These are phyloP conservation scores for Anguilla rostrata DNA, from an alignment of 2,113 vertebrate genomes.

Conservation along the genomic window DNA sequence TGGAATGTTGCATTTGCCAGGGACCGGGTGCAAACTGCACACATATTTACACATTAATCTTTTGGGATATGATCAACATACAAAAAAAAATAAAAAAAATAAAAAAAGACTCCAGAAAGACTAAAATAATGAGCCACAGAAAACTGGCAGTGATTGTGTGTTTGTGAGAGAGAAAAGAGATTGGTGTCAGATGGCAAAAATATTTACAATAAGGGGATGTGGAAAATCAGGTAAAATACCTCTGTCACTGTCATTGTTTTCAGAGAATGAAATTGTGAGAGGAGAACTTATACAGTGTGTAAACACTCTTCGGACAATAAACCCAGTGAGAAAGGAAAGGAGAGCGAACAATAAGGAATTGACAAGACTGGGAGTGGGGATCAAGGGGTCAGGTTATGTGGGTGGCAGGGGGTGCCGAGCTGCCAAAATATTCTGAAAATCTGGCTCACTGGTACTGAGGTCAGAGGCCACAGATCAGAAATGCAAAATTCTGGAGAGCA, in stretches of 20 bases:
- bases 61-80: constrained; percentile 24
- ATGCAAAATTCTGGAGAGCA: constrained; percentile 62
- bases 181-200: neutral
- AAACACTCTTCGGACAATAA: constrained; percentile 30
- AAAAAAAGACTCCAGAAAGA: neutral
- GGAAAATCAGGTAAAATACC: neutral
- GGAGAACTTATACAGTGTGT: constrained; percentile 34
- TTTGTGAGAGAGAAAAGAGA: neutral
- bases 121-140: neutral
- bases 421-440: constrained; percentile 63
- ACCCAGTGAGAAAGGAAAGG: constrained; percentile 10
- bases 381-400: constrained; percentile 49
- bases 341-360: constrained; percentile 52
- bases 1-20: constrained; percentile 48
- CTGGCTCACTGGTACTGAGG: constrained; percentile 53
- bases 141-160: neutral
- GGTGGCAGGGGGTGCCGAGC: constrained; percentile 45
- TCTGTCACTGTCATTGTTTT: constrained; percentile 23
- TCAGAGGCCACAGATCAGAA: constrained; percentile 48
- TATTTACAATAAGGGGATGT: neutral
- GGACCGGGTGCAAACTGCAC: constrained; percentile 44
- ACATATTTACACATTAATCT: neutral
- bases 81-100: no score
- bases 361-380: constrained; percentile 39
- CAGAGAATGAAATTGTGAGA: constrained; percentile 18